Evolutionary conservation across 2,888 invertebrate species (phyloP), one percentile per base, ranked within the genome.

Genomic region (Nasonia oneida): DNA sequence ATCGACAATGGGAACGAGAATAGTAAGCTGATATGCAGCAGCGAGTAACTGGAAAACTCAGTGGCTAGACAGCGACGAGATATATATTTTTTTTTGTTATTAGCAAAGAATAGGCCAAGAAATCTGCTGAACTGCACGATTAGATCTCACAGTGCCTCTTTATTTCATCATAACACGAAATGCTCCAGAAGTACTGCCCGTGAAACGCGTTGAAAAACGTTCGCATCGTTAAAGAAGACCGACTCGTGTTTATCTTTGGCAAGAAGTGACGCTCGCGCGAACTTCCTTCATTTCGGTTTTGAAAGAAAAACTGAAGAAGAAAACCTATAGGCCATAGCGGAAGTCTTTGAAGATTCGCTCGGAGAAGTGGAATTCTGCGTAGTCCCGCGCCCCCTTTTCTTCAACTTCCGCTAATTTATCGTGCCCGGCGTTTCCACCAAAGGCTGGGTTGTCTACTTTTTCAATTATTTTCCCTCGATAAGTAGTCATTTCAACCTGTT

Each of bases 31-130:
- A 33, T 33, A 33, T 73, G 23, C 50, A 3, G 50, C 77, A 12
- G 37, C 73, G 86, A 87, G 71, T n/a, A 61, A 8, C 57, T 61
- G 86, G 84, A 87, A 86, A 84, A 81, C 87, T 88, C 87, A 81
- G 67, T 61, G 79, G 57, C 64, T 87, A 70, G 79, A 79, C 84
- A 76, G 81, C 80, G 85, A 80, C 85, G 70, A 87, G 86, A 86
- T 88, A 90, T 91, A 4, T 39, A 5, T 39, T 39, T 42, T 42
- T 8, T 42, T 42, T 8, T n/a, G n/a, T n/a, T 90, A 90, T 91
- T 88, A 89, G 90, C 90, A 91, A 90, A 90, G 90, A 92, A 91
- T 92, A 92, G 91, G 91, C 90, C 89, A 88, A 88, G 89, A 89
- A 90, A 89, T 90, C 90, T 88, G 89, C 89, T 91, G 67, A 15